These are phyloP conservation scores for Ctenoplectra terminalis DNA, from an alignment of 1,140 invertebrate species.

Conservation along the genomic window DNA sequence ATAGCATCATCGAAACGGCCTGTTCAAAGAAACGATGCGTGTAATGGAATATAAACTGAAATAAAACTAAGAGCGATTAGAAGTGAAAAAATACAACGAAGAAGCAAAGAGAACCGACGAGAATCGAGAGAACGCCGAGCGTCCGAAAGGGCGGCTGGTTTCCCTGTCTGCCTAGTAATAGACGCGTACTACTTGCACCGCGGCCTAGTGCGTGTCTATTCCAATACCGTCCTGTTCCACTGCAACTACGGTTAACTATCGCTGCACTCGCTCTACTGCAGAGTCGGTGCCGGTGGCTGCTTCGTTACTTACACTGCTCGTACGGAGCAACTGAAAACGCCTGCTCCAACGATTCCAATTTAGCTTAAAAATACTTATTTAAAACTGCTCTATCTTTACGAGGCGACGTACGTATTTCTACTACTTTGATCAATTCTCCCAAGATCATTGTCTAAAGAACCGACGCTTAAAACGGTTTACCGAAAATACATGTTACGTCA, in stretches of 20 bases:
- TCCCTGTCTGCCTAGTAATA: slow-evolving; percentile 74
- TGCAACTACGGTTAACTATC: slow-evolving; percentile 40
- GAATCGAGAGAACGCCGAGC: not conserved
- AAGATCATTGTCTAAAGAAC: not conserved
- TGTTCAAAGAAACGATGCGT: too few relatives aligned
- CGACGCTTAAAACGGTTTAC: not conserved
- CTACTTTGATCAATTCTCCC: not conserved
- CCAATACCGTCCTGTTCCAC: slow-evolving; percentile 53
- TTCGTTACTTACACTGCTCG: not conserved
- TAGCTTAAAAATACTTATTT: slow-evolving; percentile 7
- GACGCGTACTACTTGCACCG: slow-evolving; percentile 71
- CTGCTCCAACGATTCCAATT: not conserved
- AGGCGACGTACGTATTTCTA: not conserved
- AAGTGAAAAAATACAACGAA: not conserved
- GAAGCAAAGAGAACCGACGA: not conserved
- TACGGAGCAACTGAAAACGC: not conserved
- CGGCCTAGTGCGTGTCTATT: slow-evolving; percentile 59
- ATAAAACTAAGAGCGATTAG: too few relatives aligned
- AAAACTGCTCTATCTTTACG: not conserved
- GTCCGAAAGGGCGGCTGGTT: slow-evolving; percentile 39
- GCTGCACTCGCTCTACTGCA: slow-evolving; percentile 51
- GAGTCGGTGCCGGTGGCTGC: not conserved
- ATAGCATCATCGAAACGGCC: not conserved
- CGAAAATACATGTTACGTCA: not conserved
- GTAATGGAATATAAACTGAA: not conserved